Conservation (phyloP, 2,113 vertebrate species). For the Saccopteryx bilineata region DNA sequence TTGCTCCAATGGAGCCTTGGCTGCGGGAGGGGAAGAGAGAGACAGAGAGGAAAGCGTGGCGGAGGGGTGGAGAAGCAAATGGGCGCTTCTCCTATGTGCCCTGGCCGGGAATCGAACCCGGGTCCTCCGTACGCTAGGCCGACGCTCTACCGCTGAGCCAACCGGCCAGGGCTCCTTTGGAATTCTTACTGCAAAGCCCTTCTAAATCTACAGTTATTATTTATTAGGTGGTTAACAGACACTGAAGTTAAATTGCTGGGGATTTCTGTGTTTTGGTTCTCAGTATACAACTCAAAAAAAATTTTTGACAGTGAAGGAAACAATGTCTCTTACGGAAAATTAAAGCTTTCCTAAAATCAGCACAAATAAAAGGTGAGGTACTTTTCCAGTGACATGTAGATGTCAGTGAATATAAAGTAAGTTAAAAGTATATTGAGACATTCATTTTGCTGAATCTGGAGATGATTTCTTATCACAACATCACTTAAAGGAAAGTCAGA, state of each 20-base stretch:
- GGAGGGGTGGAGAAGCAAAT: too few species aligned
- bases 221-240: conserved; percentile 3
- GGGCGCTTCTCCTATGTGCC: too few species aligned
- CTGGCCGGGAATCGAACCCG: too few species aligned
- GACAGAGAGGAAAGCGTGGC: too few species aligned
- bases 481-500: neutral
- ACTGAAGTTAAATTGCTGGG: neutral
- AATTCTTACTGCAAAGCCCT: conserved; percentile 2
- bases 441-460: neutral
- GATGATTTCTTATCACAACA: neutral
- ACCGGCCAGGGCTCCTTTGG: too few species aligned
- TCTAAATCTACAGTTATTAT: neutral
- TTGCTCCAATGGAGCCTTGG: too few species aligned
- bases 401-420: neutral
- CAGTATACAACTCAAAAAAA: neutral
- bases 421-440: neutral
- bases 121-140: too few species aligned
- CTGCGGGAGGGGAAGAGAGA: too few species aligned
- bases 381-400: neutral
- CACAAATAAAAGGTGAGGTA: neutral
- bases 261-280: conserved; percentile 3
- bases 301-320: neutral
- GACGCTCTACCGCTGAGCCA: too few species aligned
- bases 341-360: neutral
- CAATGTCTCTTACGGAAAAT: neutral